These are phyloP conservation scores for Pammene aurita DNA, from an alignment of 2,888 invertebrate genomes.

Conservation along the genomic window DNA sequence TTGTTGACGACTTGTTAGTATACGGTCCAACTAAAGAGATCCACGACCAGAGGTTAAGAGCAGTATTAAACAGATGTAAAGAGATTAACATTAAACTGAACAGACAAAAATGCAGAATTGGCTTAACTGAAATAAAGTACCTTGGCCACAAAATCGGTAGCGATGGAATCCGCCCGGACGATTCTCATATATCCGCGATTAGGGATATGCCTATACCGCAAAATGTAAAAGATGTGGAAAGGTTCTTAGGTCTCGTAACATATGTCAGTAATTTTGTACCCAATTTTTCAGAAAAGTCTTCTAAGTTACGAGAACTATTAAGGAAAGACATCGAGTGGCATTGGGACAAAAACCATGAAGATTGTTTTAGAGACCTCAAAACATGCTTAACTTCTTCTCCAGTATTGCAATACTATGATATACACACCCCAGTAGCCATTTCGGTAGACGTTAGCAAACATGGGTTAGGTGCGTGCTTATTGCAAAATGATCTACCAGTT, in stretches of 20 bases:
- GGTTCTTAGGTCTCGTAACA: conserved; percentile 14
- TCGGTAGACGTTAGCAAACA: conserved; percentile 7
- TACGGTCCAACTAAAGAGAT: conserved; percentile 20
- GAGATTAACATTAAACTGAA: conserved; percentile 30
- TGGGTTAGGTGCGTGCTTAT: conserved; percentile 28
- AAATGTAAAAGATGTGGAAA: conserved; percentile 13
- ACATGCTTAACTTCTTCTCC: conserved; percentile 5
- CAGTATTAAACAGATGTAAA: conserved; percentile 3
- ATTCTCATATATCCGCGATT: conserved; percentile 1
- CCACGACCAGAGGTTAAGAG: conserved; percentile 3
- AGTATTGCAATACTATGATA: conserved; percentile 18
- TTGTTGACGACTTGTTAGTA: conserved; percentile 45
- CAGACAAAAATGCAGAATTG: conserved; percentile 37
- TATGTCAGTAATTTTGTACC: conserved; percentile 15
- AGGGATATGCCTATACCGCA: conserved; percentile 5
- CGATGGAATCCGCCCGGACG: conserved; percentile 10
- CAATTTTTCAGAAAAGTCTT: conserved; percentile 2
- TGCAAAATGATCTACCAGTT: conserved; percentile 37
- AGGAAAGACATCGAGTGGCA: conserved; percentile 9
- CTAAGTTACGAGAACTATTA: conserved; percentile 3
- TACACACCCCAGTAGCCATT: background rate
- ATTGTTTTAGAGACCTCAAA: conserved; percentile 1
- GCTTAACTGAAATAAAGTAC: conserved; percentile 19
- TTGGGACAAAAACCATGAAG: conserved; percentile 2
- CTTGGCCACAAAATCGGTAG: conserved; percentile 12